Base-by-base conservation (phyloP, 2,797 vertebrate species). In the Chaetophractus vellerosus region DNA sequence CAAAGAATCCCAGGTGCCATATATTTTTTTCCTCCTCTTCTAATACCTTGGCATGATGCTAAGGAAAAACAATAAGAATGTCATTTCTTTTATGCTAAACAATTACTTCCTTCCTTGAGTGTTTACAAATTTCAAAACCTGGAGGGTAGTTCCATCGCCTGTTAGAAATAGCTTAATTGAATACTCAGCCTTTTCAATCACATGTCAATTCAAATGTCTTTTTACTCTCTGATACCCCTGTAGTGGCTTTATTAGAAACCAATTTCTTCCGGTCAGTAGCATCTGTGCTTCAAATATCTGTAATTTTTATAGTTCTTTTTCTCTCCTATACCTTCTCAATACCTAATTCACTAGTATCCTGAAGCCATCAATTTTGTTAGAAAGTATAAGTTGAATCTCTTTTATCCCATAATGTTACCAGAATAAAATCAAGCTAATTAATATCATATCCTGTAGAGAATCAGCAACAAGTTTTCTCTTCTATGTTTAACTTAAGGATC, bases 61-160 rank as follows among this genome's bases (percentile, higher is more conserved):
- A 86, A 95, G 72, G 69, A 93, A 89, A 72, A 61, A 72, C n/a
- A 59, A 15, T 75, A 79, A 91, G 38, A 79, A 48, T 76, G 11
- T 33, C n/a, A 90, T 26, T 84, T 71, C 9, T 93, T 79, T 93
- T 61, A 92, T 86, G 74, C 38, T 83, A 83, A 92, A 41, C 21
- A 90, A 69, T 84, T 69, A 79, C 18, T 82, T 6, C 68, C 21
- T 90, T 82, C 26, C 31, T 79, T 95, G 72, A 89, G 31, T 55
- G 72, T 66, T 69, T 41, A 83, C 8, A 72, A 71, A 91, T 90
- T 87, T 95, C 19, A 68, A 94, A 97, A 91, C n/a, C 18, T 84
- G 41, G 28, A 88, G 14, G 38, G 15, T 6, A 88, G 36, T 81
- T 63, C 61, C 88, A 23, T 61, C 61, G 36, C 24, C 5, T 28